Evolutionary conservation across 1,140 invertebrate genomes (phyloP), one percentile per base, ranked within the genome.

Genomic region (Plectus sambesii): DNA sequence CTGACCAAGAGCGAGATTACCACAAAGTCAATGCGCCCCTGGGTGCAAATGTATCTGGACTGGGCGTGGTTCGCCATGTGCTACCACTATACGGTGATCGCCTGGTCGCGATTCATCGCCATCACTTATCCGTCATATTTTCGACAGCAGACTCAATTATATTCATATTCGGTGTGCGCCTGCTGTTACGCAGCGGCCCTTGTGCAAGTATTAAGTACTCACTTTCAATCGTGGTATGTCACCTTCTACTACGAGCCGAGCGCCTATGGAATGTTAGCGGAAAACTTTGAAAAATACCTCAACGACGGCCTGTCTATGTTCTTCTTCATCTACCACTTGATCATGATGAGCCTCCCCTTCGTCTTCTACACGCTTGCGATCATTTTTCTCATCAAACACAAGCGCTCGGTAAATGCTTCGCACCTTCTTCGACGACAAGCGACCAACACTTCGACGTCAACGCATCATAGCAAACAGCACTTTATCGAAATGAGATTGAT

Each of bases 171-270:
- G 5, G 42, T 59, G 26, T 60, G 56, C 51, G 23, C 15, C 8
- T 15, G 42, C 4, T 56, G 58, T 22, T 63, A 63, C 29, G 47
- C 59, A 9, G 30, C 52, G 5, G 59, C 61, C 20, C 44, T 62
- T 15, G 47, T 63, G 36, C 61, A 62, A 58, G 61, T 63, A 24
- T 42, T 63, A 4, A 43, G 23, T 27, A 63, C 61, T 3, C 61
- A 63, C 41, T 63, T 63, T 42, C 61, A 64, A 49, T 48, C 58
- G 19, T 63, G 61, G 61, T 63, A 64, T 39, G 62, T 65, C 3
- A 58, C 58, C 27, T 63, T 63, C 53, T 63, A 63, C 47, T 63
- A 55, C 35, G 61, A 63, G 26, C 61, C 61, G n/a, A 49, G 47
- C 8, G 35, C 47, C 20, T 63, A 65, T 39, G 61, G 61, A 19